phyloP scores from a whole-genome alignment of 2,797 vertebrate species.

The Tamandua tetradactyla region DNA sequence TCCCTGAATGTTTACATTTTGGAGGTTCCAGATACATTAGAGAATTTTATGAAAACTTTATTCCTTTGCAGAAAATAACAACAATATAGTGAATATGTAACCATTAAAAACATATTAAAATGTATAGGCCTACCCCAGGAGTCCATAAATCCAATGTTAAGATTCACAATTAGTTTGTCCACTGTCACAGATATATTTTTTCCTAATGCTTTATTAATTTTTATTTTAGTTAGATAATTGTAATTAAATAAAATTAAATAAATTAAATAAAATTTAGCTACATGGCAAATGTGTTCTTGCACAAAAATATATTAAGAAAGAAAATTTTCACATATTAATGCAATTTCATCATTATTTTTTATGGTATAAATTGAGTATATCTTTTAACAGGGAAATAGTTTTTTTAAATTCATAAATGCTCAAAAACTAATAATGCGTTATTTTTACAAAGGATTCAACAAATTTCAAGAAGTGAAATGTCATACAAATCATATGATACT shows the following conservation, averaged over 20 bases:
- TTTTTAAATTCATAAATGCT: not conserved
- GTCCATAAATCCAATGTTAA: not conserved
- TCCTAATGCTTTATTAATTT: not conserved
- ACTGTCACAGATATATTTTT: not conserved
- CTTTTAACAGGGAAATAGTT: not conserved
- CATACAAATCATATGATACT: not conserved
- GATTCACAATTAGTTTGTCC: not conserved
- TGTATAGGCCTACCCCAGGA: not conserved
- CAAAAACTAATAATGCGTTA: not conserved
- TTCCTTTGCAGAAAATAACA: not conserved
- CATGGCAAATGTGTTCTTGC: not conserved
- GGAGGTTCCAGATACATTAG: not conserved
- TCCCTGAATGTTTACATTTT: not conserved
- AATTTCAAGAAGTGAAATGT: not conserved
- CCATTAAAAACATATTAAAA: not conserved
- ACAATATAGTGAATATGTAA: not conserved
- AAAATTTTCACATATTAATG: not conserved
- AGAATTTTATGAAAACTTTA: not conserved
- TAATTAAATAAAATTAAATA: slow-evolving; percentile 33
- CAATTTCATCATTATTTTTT: not conserved
- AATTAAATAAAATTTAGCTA: slow-evolving; percentile 22
- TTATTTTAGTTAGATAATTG: not conserved
- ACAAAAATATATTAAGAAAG: not conserved
- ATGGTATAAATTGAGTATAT: not conserved
- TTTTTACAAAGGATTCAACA: not conserved